phyloP scores from a whole-genome alignment of 2,797 vertebrate species.

The Pipistrellus kuhlii region DNA sequence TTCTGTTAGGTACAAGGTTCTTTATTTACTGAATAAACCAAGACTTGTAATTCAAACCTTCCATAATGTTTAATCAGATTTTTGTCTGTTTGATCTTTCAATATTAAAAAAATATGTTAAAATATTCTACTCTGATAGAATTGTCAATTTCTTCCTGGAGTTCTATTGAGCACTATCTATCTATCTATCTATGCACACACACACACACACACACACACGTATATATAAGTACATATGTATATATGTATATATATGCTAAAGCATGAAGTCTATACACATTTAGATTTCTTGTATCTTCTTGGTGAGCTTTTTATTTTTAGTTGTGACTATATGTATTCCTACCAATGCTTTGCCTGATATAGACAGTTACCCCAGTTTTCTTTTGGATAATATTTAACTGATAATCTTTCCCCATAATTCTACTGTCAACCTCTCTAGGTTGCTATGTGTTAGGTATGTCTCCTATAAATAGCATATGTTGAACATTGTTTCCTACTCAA shows the following conservation, averaged over 20 bases:
- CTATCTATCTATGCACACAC: too few relatives aligned
- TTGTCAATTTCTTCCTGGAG: not conserved
- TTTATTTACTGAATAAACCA: not conserved
- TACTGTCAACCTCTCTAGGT: not conserved
- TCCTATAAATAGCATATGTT: not conserved
- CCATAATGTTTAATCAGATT: not conserved
- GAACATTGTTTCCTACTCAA: not conserved
- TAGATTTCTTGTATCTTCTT: not conserved
- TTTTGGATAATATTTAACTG: not conserved
- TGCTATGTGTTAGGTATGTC: not conserved
- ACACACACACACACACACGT: too few relatives aligned
- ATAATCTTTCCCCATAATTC: not conserved
- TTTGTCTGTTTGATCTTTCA: not conserved
- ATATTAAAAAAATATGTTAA: not conserved
- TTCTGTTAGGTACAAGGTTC: not conserved
- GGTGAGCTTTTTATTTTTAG: not conserved
- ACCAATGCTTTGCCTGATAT: not conserved
- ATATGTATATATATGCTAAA: too few relatives aligned
- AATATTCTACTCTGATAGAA: not conserved
- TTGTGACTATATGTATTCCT: not conserved
- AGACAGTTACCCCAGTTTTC: not conserved
- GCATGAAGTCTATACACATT: not conserved
- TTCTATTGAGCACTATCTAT: not conserved
- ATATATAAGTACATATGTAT: not conserved
- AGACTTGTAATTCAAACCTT: not conserved